Conservation (phyloP, 1,140 invertebrate genomes). For the Nebria ingens region DNA sequence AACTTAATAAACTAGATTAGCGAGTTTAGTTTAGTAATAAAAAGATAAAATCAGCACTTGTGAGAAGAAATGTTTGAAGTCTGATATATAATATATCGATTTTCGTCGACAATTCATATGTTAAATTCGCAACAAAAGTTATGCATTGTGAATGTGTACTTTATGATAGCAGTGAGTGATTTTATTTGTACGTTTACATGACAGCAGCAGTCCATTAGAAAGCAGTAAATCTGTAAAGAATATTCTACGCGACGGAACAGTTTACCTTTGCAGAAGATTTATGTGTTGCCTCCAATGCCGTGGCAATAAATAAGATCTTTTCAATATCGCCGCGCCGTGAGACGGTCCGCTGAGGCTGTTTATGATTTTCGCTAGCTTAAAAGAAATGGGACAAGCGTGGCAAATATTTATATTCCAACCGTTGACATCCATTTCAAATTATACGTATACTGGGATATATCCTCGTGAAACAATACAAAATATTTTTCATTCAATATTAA, state of each 20-base stretch:
- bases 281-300: background rate
- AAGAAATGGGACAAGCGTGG: background rate
- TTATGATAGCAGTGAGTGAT: constrained; percentile 5
- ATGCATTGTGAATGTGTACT: background rate
- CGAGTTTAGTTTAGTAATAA: too few relatives aligned
- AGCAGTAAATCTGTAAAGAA: constrained; percentile 9
- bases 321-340: background rate
- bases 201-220: constrained; percentile 2
- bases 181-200: constrained; percentile 7
- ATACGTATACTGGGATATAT: too few relatives aligned
- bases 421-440: too few relatives aligned
- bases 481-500: too few relatives aligned
- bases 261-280: constrained; percentile 9
- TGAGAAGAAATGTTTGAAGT: too few relatives aligned
- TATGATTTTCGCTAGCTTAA: background rate
- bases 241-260: background rate
- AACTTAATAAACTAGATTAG: too few relatives aligned
- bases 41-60: too few relatives aligned
- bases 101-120: background rate
- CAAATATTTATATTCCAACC: background rate
- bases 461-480: too few relatives aligned
- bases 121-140: background rate
- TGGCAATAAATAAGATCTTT: constrained; percentile 7
- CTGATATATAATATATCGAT: background rate
- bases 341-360: constrained; percentile 3